These are phyloP conservation scores for Peromyscus aztecus DNA, from an alignment of 2,797 vertebrate species.

Conservation along the genomic window DNA sequence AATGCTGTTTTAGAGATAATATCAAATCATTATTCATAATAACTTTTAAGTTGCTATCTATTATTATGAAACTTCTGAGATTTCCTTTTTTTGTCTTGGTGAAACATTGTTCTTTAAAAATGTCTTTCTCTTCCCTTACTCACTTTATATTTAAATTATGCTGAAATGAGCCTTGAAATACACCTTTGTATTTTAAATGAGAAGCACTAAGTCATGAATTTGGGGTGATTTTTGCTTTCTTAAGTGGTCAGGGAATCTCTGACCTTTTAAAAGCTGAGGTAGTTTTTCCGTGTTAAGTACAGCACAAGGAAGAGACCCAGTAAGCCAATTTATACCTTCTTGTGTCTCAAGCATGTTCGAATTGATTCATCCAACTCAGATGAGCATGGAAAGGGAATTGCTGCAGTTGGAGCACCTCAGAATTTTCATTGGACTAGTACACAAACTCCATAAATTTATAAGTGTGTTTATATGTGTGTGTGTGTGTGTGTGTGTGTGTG, in stretches of 20 bases:
- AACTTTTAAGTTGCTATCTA: constrained; percentile 15
- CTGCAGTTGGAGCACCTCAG: constrained; percentile 43
- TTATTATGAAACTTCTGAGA: constrained; percentile 54
- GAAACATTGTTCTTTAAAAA: neutral
- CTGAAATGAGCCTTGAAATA: constrained; percentile 37
- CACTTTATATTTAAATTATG: constrained; percentile 67
- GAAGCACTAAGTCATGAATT: constrained; percentile 64
- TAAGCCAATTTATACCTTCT: constrained; percentile 60
- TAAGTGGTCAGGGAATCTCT: constrained; percentile 52
- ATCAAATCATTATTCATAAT: neutral
- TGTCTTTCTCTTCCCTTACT: neutral
- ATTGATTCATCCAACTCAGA: constrained; percentile 44
- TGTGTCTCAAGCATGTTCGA: constrained; percentile 64
- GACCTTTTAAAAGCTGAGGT: constrained; percentile 66
- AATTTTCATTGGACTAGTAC: constrained; percentile 33
- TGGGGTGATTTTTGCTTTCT: constrained; percentile 33
- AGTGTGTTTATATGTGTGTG: neutral
- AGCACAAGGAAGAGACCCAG: constrained; percentile 14
- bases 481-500: neutral
- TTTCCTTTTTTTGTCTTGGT: neutral
- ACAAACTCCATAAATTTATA: constrained; percentile 3
- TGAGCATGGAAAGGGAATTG: constrained; percentile 28
- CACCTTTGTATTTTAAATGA: neutral
- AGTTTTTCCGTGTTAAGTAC: constrained; percentile 35
- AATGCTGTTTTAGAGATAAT: constrained; percentile 48